A percentile compares a stretch with the other conserved stretches of the same genome.
Conservation (phyloP, 2,888 invertebrate genomes). For the Cyaniris semiargus region DNA sequence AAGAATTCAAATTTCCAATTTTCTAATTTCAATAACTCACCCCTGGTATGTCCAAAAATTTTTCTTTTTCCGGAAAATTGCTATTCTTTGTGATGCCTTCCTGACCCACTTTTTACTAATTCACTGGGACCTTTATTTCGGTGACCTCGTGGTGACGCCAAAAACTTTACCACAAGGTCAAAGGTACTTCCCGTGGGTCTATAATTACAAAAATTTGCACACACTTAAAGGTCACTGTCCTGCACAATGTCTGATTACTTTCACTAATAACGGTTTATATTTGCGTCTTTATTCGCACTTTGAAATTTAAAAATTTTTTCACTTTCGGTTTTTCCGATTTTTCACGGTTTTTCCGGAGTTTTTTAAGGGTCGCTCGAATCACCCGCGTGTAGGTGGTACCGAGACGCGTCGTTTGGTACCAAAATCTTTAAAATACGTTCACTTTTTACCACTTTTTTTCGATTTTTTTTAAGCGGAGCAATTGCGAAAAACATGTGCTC, state of each 20-base stretch:
- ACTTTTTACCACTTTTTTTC: neutral
- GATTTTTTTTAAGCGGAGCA: conserved; percentile 26
- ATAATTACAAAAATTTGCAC: neutral
- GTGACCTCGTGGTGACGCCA: neutral
- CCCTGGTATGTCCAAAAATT: neutral
- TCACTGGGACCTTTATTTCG: too few relatives aligned
- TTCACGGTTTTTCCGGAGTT: neutral
- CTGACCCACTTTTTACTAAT: too few relatives aligned
- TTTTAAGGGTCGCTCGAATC: too few relatives aligned
- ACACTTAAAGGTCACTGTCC: neutral
- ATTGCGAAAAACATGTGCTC: too few relatives aligned
- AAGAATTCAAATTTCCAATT: neutral
- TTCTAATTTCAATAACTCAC: neutral
- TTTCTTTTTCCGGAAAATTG: neutral
- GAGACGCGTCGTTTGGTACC: too few relatives aligned
- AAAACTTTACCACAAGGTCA: neutral
- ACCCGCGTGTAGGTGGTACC: too few relatives aligned
- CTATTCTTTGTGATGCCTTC: too few relatives aligned
- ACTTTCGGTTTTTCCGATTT: conserved; percentile 27
- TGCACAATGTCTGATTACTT: neutral
- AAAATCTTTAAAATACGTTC: too few relatives aligned
- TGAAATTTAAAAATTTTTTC: neutral
- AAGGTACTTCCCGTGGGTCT: neutral
- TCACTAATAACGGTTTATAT: neutral
- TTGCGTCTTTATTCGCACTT: neutral